Evolutionary conservation across 92 coral and sea anemone species (phyloP).

Genomic region (Desmophyllum pertusum): DNA sequence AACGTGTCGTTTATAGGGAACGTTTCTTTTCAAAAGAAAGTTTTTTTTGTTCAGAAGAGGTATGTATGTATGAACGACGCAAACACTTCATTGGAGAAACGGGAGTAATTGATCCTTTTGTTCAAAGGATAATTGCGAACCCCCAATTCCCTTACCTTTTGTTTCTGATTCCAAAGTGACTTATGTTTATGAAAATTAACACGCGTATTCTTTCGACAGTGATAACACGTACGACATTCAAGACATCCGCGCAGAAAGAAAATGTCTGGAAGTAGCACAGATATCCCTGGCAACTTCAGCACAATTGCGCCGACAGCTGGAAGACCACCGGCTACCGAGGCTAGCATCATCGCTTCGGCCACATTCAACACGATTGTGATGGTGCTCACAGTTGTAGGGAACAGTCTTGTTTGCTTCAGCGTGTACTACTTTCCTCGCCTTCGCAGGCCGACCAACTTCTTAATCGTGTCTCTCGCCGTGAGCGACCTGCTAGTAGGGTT

Average conservation of each 20-base stretch:
- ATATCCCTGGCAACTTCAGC: not conserved
- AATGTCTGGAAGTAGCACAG: constrained; percentile 9
- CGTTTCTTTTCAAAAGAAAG: not conserved
- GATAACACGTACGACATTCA: not conserved
- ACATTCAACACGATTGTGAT: constrained; percentile 81
- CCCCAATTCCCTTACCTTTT: constrained; percentile 10
- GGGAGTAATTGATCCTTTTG: constrained; percentile 36
- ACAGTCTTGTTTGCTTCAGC: constrained; percentile 87
- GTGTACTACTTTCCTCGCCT: constrained; percentile 81
- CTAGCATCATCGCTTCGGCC: constrained; percentile 70
- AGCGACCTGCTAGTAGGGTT: constrained; percentile 87
- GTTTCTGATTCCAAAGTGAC: constrained; percentile 19
- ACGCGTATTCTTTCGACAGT: not conserved
- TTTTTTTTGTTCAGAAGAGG: not conserved
- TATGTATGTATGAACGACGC: not conserved
- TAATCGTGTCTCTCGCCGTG: constrained; percentile 94
- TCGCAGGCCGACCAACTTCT: constrained; percentile 90
- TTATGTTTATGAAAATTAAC: constrained; percentile 37
- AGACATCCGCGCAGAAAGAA: not conserved
- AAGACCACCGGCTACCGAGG: constrained; percentile 5
- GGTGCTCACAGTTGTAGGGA: constrained; percentile 89
- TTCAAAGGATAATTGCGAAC: constrained; percentile 24
- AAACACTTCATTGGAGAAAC: constrained; percentile 25
- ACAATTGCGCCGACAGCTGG: not conserved
- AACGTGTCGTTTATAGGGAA: not conserved